Evolutionary conservation across 2,797 vertebrate species (phyloP).

Genomic region (Poecilia gillii): DNA sequence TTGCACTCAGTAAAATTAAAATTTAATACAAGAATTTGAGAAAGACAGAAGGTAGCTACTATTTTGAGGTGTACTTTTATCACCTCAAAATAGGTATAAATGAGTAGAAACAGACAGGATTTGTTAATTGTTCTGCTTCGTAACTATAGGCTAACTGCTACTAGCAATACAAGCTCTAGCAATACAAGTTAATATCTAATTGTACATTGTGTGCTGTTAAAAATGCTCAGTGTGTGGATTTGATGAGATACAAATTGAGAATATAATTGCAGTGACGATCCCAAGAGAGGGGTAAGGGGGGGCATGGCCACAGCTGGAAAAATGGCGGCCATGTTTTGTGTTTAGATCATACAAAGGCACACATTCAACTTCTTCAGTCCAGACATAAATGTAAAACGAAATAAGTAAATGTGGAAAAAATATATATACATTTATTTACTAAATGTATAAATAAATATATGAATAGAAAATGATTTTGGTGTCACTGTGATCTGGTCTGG

Average conservation of each 20-base stretch:
- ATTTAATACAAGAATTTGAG: too few species aligned
- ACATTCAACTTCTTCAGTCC: too few species aligned
- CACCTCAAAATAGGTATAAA: background rate
- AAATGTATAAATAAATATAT: too few species aligned
- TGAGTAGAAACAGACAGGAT: background rate
- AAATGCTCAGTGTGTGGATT: background rate
- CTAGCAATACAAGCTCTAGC: background rate
- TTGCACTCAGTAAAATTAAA: background rate
- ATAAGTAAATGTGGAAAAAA: too few species aligned
- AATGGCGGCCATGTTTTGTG: too few species aligned
- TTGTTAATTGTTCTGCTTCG: background rate
- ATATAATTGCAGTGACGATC: background rate
- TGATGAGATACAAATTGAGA: background rate
- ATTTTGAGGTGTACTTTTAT: background rate
- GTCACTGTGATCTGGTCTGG: background rate
- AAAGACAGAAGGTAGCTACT: background rate
- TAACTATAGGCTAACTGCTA: background rate
- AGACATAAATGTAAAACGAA: too few species aligned
- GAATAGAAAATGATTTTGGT: too few species aligned
- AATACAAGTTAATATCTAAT: background rate
- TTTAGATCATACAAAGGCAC: too few species aligned
- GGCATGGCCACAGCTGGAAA: too few species aligned
- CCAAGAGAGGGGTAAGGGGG: too few species aligned
- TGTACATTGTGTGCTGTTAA: background rate
- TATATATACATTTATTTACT: too few species aligned